A percentile compares a stretch with the other conserved stretches of the same genome.
phyloP scores from a whole-genome alignment of 2,113 vertebrate genomes.

The Crotalus horridus region DNA sequence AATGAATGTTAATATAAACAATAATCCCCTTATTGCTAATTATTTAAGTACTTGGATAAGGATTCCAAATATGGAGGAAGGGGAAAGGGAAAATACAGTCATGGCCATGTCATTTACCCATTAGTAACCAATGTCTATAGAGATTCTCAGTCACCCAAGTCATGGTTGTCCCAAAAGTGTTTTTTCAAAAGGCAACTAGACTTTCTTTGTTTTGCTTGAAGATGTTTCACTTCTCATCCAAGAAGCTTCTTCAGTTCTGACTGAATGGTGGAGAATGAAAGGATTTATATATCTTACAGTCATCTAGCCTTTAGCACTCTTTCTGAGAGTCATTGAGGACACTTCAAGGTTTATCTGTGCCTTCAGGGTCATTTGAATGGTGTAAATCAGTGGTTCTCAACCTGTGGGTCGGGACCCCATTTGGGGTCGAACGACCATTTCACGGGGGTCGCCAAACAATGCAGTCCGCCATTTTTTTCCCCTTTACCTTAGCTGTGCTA shows the following conservation, averaged over 20 bases:
- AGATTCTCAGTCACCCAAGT: background rate
- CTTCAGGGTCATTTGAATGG: background rate
- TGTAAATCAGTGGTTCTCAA: background rate
- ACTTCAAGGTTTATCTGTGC: background rate
- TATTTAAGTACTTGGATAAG: background rate
- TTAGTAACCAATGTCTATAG: background rate
- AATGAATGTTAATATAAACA: background rate
- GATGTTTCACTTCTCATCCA: background rate
- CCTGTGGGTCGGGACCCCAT: too few species aligned
- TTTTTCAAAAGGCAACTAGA: background rate
- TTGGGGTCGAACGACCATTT: too few species aligned
- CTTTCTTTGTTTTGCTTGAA: background rate
- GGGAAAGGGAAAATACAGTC: background rate
- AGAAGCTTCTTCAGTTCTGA: background rate
- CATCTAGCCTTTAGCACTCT: background rate
- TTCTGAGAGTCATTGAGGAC: background rate
- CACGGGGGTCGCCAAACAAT: too few species aligned
- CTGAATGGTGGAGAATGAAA: background rate
- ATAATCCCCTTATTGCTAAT: background rate
- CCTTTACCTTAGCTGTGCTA: too few species aligned
- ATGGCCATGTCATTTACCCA: background rate
- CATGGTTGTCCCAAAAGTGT: background rate
- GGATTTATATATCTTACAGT: background rate
- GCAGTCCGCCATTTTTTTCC: too few species aligned
- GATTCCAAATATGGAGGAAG: background rate